Evolutionary conservation across 2,797 vertebrate genomes (phyloP), one percentile per base, ranked within the genome.

Genomic region (Sebastes diaconus): DNA sequence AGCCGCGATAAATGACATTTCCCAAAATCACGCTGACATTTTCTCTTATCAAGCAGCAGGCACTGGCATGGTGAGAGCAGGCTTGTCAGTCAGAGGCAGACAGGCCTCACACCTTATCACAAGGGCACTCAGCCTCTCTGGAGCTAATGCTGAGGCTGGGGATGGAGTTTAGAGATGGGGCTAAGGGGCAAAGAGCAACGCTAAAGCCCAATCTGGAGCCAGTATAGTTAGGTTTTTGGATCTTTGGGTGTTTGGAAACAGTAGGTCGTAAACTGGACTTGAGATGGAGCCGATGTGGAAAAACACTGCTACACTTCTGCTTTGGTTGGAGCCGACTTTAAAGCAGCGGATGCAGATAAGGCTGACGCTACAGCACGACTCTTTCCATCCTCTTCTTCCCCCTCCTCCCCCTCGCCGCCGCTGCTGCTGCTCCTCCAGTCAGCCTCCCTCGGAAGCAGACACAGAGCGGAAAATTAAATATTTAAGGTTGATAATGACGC

Each of bases 1-100:
- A 95, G 91, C 91, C 52, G 57, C 92, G 93, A 96, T 95, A 96
- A 96, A 96, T 95, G 93, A 95, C 95, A 95, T 96, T 96, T 96
- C 90, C 91, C 87, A 91, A 95, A 95, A 95, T 94, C 94, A 94
- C 86, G 89, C 94, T 96, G 95, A 96, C 95, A 96, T 95, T 95
- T 96, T 89, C 95, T 93, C 94, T 96, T 96, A 96, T 96, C 95
- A 87, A 94, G 95, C 93, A 93, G 89, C 92, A 94, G 94, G 93
- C 95, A 95, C 90, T 91, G 94, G 92, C 87, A 85, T 87, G 93
- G 93, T 85, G 92, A 94, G 94, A 94, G 94, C 89, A 88, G 91
- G 92, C 93, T 95, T 95, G 95, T 96, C 96, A 95, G 93, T 95
- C 93, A 95, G 92, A 92, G 88, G 93, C 92, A 95, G 95, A 95